Conservation (phyloP, 2,888 invertebrate genomes). For the Caenorhabditis doughertyi region DNA sequence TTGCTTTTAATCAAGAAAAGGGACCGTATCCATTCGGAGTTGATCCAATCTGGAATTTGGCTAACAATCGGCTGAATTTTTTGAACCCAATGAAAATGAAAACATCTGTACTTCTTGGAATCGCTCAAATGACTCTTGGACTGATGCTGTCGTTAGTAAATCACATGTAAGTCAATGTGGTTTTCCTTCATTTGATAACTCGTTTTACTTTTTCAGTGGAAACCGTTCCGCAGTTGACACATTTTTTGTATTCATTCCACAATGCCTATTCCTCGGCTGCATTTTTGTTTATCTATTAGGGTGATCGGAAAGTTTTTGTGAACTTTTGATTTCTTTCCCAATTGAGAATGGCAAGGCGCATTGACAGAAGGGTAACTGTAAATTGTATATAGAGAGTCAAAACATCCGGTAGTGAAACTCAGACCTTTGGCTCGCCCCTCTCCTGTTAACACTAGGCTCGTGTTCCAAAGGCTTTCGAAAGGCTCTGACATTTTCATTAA, state of each 20-base stretch:
- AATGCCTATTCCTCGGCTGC: conserved; percentile 91
- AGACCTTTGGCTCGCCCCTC: too few relatives aligned
- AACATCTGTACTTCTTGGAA: conserved; percentile 80
- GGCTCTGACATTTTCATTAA: too few relatives aligned
- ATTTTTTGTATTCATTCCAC: conserved; percentile 95
- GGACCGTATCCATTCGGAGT: conserved; percentile 80
- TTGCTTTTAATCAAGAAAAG: conserved; percentile 66
- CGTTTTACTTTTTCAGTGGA: conserved; percentile 83
- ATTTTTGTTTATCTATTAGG: conserved; percentile 98
- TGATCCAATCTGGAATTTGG: conserved; percentile 82
- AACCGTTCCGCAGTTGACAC: conserved; percentile 88
- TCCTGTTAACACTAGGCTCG: too few relatives aligned
- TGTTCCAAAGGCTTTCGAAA: too few relatives aligned
- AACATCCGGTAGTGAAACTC: too few relatives aligned
- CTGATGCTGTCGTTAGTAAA: conserved; percentile 79
- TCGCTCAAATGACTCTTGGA: conserved; percentile 82
- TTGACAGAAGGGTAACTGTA: too few relatives aligned
- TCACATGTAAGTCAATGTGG: conserved; percentile 80
- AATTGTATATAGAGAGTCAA: too few relatives aligned
- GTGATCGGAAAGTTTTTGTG: too few relatives aligned
- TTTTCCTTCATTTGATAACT: not conserved
- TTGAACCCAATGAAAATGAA: conserved; percentile 83
- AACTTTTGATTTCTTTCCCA: too few relatives aligned
- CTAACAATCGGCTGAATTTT: conserved; percentile 81
- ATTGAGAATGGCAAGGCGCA: too few relatives aligned